These are phyloP conservation scores for Drosophila ficusphila DNA, from an alignment of 1,140 invertebrate genomes.

Conservation along the genomic window DNA sequence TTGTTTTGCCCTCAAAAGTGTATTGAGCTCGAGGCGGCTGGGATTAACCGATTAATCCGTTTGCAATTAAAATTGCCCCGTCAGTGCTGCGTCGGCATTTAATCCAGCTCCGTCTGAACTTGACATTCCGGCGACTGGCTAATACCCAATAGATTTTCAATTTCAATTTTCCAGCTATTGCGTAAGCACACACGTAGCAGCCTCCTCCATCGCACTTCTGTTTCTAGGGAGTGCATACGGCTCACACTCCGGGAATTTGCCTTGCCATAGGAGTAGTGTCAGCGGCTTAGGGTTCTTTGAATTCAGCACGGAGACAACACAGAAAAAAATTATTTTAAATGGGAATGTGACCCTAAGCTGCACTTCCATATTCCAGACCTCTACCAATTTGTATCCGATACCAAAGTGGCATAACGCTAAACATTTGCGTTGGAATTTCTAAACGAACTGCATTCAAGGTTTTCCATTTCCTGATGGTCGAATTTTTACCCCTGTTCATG, in stretches of 20 bases:
- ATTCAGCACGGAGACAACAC: not conserved
- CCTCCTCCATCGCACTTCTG: constrained; percentile 10
- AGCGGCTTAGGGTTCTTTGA: constrained; percentile 40
- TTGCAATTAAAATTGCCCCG: constrained; percentile 27
- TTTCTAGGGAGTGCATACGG: constrained; percentile 26
- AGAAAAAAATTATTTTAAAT: not conserved
- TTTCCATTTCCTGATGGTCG: no score
- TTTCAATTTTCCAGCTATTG: constrained; percentile 75
- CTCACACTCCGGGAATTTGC: constrained; percentile 1
- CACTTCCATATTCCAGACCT: no score
- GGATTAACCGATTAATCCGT: constrained; percentile 35
- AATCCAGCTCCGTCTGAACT: constrained; percentile 33
- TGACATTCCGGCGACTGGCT: constrained; percentile 29
- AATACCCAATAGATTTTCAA: constrained; percentile 57
- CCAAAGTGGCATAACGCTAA: no score
- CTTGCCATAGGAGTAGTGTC: constrained; percentile 31
- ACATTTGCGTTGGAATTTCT: no score
- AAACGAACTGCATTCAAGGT: no score
- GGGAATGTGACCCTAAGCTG: no score
- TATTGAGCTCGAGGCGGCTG: not conserved
- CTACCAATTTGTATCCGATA: no score
- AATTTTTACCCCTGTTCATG: no score
- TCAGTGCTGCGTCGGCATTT: constrained; percentile 13
- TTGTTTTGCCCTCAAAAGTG: constrained; percentile 23
- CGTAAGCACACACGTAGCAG: constrained; percentile 36